Percentiles rank a stretch among this genome's conserved stretches.
These are phyloP conservation scores for Dryobotodes eremita DNA, from an alignment of 2,888 invertebrate species.

Conservation along the genomic window DNA sequence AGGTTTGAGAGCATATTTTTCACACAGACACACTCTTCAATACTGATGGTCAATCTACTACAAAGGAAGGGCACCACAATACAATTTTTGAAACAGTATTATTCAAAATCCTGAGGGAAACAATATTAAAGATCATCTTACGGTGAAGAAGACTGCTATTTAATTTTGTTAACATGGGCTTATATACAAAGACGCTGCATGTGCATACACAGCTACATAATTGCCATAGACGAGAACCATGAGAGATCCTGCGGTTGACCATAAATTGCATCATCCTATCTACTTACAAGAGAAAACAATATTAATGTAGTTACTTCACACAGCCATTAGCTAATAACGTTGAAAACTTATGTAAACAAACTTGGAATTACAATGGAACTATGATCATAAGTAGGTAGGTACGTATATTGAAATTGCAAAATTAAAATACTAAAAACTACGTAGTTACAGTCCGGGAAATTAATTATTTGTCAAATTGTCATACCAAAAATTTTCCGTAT, in stretches of 20 bases:
- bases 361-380: not conserved
- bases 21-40: not conserved
- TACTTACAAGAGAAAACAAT: conserved; percentile 36
- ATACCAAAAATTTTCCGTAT: no score
- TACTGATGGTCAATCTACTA: not conserved
- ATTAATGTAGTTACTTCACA: conserved; percentile 18
- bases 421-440: not conserved
- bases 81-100: no score
- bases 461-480: no score
- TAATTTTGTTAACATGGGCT: not conserved
- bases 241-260: conserved; percentile 49
- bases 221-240: conserved; percentile 24
- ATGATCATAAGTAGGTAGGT: not conserved
- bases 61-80: no score
- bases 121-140: not conserved
- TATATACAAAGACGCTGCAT: not conserved
- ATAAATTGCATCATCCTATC: conserved; percentile 33
- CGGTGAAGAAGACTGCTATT: not conserved
- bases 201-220: conserved; percentile 11
- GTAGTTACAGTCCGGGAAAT: not conserved
- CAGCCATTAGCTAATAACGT: conserved; percentile 15
- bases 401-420: not conserved
- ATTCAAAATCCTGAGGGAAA: not conserved
- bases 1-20: not conserved
- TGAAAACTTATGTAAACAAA: conserved; percentile 8